Percentiles rank a stretch among this genome's conserved stretches.
phyloP scores from a whole-genome alignment of 2,888 invertebrate species.

The Galerucella calmariensis region DNA sequence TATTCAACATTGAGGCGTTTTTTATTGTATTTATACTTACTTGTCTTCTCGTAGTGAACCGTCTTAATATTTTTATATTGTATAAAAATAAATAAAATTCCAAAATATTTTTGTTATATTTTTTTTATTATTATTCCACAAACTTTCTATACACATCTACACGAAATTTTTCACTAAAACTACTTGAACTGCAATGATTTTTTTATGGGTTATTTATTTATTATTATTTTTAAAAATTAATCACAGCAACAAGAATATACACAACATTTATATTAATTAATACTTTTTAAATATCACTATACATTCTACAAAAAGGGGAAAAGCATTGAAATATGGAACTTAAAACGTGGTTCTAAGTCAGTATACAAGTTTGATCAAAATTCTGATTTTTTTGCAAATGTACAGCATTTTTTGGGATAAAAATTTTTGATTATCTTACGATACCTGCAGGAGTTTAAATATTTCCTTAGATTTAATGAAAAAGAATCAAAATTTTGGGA shows the following conservation, averaged over 20 bases:
- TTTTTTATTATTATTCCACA: conserved; percentile 59
- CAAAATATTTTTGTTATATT: conserved; percentile 42
- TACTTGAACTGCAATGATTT: conserved; percentile 57
- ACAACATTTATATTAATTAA: conserved; percentile 58
- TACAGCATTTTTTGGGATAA: too few relatives aligned
- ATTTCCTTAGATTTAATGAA: too few relatives aligned
- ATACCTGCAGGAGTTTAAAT: too few relatives aligned
- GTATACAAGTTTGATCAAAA: background rate
- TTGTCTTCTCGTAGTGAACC: background rate
- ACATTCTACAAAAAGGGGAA: conserved; percentile 47
- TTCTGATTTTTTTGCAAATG: background rate
- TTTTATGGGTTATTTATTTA: conserved; percentile 50
- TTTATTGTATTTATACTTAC: background rate
- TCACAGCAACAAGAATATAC: conserved; percentile 67
- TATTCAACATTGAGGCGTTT: too few relatives aligned
- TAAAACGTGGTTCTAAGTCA: background rate
- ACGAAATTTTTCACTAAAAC: conserved; percentile 58
- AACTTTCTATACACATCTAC: conserved; percentile 63
- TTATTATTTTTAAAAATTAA: conserved; percentile 60
- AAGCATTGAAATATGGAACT: conserved; percentile 47
- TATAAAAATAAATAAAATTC: conserved; percentile 15
- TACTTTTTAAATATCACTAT: conserved; percentile 54
- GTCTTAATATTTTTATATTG: background rate
- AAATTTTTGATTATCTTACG: too few relatives aligned
- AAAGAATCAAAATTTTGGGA: too few relatives aligned